Evolutionary conservation across 2,113 vertebrate species (phyloP).

Genomic region (Limanda limanda): DNA sequence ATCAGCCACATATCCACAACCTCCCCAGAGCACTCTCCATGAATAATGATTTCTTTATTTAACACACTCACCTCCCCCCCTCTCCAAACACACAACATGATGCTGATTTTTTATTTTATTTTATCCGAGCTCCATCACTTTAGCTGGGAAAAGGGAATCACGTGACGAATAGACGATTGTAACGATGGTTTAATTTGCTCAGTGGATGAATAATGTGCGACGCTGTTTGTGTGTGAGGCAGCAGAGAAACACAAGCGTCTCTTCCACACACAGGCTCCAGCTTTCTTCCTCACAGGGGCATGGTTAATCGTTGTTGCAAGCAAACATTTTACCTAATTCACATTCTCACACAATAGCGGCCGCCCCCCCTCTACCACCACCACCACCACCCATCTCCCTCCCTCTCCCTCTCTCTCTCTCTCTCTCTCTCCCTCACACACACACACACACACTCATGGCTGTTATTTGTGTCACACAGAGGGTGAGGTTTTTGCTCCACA

Average conservation of each 20-base stretch:
- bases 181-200: constrained; percentile 19
- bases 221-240: constrained; percentile 32
- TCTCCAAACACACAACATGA: background rate
- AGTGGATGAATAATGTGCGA: constrained; percentile 17
- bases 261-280: constrained; percentile 41
- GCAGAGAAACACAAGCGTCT: constrained; percentile 52
- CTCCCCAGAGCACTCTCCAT: constrained; percentile 5
- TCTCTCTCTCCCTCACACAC: constrained; percentile 34
- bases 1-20: constrained; percentile 15
- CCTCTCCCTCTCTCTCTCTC: constrained; percentile 25
- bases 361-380: constrained; percentile 16
- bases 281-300: constrained; percentile 70
- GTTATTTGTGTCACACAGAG: constrained; percentile 77
- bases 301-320: constrained; percentile 80
- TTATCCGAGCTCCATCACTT: background rate
- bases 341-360: constrained; percentile 77
- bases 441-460: constrained; percentile 54
- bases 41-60: constrained; percentile 12
- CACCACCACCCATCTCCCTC: constrained; percentile 7
- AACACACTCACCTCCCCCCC: background rate
- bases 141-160: constrained; percentile 20
- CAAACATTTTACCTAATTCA: constrained; percentile 83
- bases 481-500: constrained; percentile 70
- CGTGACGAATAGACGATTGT: background rate
- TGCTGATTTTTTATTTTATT: background rate